Evolutionary conservation across 1,140 invertebrate species (phyloP).

Genomic region (Heliconius nattereri): DNA sequence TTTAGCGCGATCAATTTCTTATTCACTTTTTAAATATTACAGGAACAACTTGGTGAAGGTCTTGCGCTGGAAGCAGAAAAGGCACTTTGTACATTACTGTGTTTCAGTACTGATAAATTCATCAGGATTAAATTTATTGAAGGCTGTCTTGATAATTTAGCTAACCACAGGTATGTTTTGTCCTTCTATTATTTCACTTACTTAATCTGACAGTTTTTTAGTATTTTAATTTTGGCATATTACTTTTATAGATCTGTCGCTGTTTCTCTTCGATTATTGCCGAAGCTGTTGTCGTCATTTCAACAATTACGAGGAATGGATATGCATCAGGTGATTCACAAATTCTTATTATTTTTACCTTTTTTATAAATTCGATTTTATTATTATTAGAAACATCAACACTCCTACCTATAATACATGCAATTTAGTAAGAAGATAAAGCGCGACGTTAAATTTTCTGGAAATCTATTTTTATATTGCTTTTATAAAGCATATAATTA

Average conservation of each 20-base stretch:
- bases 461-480: no score
- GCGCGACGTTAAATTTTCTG: no score
- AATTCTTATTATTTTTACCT: background rate
- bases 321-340: conserved; percentile 84
- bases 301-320: conserved; percentile 92
- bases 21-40: conserved; percentile 31
- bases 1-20: no score
- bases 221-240: background rate
- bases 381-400: background rate
- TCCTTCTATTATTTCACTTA: background rate
- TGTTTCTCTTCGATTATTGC: conserved; percentile 92
- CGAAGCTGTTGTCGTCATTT: conserved; percentile 95
- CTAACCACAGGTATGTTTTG: conserved; percentile 86
- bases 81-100: conserved; percentile 92
- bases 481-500: no score
- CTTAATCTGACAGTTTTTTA: background rate
- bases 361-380: background rate
- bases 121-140: conserved; percentile 97
- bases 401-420: no score
- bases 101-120: conserved; percentile 92
- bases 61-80: conserved; percentile 95
- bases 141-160: conserved; percentile 94
- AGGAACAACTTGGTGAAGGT: conserved; percentile 92
- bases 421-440: no score
- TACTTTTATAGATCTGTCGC: conserved; percentile 87